Conservation (phyloP, 2,888 invertebrate species). For the Hemicrepidius hirtus region DNA sequence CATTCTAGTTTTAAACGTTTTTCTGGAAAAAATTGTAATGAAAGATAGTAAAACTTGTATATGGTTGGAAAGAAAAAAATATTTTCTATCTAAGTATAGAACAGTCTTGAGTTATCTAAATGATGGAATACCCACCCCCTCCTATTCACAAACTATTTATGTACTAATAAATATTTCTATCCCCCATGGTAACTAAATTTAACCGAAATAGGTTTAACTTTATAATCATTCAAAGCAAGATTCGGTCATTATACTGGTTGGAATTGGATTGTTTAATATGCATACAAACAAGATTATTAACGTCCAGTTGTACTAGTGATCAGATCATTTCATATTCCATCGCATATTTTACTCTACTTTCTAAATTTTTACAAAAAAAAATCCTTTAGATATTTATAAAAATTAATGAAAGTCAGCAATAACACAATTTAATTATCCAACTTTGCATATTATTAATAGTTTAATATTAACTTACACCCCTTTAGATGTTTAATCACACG, state of each 20-base stretch:
- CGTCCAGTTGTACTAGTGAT: neutral
- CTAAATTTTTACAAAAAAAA: neutral
- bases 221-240: neutral
- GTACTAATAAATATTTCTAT: no score
- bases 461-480: neutral
- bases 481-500: constrained; percentile 4
- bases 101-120: no score
- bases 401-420: constrained; percentile 1
- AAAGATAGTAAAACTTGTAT: no score
- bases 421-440: neutral
- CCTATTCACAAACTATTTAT: no score
- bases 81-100: no score
- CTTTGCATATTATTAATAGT: constrained; percentile 24
- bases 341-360: neutral
- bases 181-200: neutral
- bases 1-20: no score
- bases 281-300: constrained; percentile 29
- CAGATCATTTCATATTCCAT: neutral
- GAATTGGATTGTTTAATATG: constrained; percentile 33
- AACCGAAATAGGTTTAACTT: neutral
- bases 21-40: no score
- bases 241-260: constrained; percentile 9
- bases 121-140: no score
- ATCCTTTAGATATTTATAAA: no score
- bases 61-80: no score